Base-by-base conservation (phyloP, 2,888 invertebrate species). In the Caenorhabditis becei region DNA sequence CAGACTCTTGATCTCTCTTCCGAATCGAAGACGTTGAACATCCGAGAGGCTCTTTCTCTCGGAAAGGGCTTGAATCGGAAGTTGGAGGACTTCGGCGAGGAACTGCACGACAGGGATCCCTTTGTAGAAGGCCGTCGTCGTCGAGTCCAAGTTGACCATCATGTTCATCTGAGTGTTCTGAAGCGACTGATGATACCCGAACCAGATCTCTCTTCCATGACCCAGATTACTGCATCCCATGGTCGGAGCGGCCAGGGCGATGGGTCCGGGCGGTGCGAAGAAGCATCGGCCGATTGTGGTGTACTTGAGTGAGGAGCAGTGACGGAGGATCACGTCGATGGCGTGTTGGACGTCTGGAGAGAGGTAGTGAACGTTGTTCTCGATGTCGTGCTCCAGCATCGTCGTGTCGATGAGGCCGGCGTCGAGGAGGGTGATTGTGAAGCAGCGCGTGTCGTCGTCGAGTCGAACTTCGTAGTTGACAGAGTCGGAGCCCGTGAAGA, bases 161-260 rank as follows among this genome's bases (percentile, higher is more conserved):
- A 99, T 99, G 94, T 99, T 99, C 99, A 99, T 99, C 91, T 98
- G 98, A 82, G 97, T 97, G 11, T 99, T 99, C 89, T 98, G 94
- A n/a, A 99, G 98, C 83, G 96, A 97, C 93, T 99, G 99, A 94
- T 99, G 99, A 92, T 99, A 99, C 92, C 99, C 99, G 93, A 99
- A 99, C 99, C 99, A 99, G 1, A 99, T 99, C 72, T 90, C 90
- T 20, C 90, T 83, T 24, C 90, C 90, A 2, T 91, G 89, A 11
- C 90, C 90, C 75, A 99, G 93, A 72, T 86, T 87, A 62, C 87
- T 10, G 24, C 1, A 23, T 59, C 69, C 87, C n/a, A 82, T 74
- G 93, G 98, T 97, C 91, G 97, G 97, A 49, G 84, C 83, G 32
- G 80, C 86, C 8, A 26, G 47, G 8, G 26, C 32, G 8, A 16